These are phyloP conservation scores for Iguana delicatissima DNA, from an alignment of 2,797 vertebrate species.

Conservation along the genomic window DNA sequence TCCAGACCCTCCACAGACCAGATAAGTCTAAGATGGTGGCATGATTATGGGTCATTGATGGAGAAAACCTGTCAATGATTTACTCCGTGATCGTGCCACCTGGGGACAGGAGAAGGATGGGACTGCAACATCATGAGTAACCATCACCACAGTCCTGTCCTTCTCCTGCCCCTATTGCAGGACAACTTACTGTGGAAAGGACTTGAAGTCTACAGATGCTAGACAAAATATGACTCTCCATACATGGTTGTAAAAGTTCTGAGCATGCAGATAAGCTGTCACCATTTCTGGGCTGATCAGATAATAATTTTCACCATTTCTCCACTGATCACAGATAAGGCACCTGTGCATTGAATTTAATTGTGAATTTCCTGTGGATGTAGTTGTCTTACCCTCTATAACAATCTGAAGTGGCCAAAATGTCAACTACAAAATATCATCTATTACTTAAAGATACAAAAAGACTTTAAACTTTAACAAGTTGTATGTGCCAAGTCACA, in stretches of 20 bases:
- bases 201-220: not conserved
- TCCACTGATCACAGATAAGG: not conserved
- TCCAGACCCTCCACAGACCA: no score
- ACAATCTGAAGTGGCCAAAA: not conserved
- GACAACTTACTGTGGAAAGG: no score
- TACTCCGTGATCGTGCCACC: no score
- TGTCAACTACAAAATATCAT: not conserved
- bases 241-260: not conserved
- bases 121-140: no score
- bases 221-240: not conserved
- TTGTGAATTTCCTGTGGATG: not conserved
- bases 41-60: no score
- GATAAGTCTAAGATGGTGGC: no score
- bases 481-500: not conserved
- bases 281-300: not conserved
- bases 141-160: no score
- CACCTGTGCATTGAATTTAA: not conserved
- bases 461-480: not conserved
- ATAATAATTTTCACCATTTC: no score
- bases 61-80: no score
- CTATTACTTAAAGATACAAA: not conserved
- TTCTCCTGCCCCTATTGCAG: no score
- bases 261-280: no score
- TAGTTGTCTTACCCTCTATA: not conserved
- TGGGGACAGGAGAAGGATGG: no score